phyloP scores from a whole-genome alignment of 2,113 vertebrate genomes.

The Trachemys scripta region DNA sequence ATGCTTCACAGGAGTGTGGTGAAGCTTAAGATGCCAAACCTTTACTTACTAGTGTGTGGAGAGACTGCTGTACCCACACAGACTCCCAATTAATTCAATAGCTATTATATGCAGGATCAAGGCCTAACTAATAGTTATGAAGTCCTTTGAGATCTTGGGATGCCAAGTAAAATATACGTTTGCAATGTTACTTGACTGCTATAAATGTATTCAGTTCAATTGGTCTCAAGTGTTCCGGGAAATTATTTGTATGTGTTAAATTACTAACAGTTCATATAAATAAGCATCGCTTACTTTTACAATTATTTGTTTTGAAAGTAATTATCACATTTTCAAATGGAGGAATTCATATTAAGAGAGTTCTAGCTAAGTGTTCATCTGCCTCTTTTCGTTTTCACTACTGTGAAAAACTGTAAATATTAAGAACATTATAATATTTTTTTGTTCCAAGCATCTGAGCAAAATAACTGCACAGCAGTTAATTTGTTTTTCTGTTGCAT shows the following conservation, averaged over 20 bases:
- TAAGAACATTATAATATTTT: background rate
- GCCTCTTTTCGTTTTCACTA: background rate
- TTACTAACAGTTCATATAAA: background rate
- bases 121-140: background rate
- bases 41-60: background rate
- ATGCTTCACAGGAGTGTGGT: background rate
- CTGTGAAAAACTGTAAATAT: background rate
- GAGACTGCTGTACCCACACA: background rate
- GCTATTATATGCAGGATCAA: background rate
- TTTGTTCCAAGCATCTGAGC: background rate
- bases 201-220: background rate
- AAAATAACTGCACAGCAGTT: background rate
- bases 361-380: background rate
- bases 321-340: background rate
- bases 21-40: background rate
- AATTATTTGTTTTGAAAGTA: background rate
- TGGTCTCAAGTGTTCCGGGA: rapidly evolving
- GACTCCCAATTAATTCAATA: background rate
- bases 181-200: background rate
- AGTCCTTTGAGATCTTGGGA: background rate
- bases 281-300: background rate
- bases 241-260: background rate
- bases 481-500: background rate
- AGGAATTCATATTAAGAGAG: background rate
- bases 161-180: background rate